Conservation (phyloP, 2,113 vertebrate genomes). For the Terrapene triunguis region DNA sequence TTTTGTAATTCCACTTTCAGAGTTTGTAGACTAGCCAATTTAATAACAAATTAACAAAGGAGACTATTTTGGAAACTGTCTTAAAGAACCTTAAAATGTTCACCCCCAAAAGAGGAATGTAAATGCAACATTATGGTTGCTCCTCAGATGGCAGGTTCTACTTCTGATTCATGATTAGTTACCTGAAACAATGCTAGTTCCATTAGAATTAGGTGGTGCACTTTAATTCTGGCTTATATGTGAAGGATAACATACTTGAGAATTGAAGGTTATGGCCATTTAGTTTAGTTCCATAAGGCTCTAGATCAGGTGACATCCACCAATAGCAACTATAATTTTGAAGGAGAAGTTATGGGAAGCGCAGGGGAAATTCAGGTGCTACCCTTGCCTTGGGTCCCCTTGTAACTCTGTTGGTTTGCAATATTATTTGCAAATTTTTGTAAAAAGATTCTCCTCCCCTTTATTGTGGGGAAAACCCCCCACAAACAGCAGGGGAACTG, state of each 20-base stretch:
- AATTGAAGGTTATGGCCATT: neutral
- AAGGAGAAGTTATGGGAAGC: neutral
- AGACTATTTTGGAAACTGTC: neutral
- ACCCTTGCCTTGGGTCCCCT: neutral
- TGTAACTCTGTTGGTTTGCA: neutral
- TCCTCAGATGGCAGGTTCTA: neutral
- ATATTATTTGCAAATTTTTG: neutral
- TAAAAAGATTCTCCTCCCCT: rapidly evolving
- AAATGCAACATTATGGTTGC: neutral
- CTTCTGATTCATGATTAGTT: neutral
- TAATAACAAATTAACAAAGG: neutral
- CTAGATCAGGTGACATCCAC: neutral
- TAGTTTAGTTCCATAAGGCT: neutral
- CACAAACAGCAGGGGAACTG: neutral
- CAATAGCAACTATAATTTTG: neutral
- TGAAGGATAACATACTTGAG: neutral
- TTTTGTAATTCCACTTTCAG: neutral
- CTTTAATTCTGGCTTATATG: neutral
- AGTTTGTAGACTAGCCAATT: neutral
- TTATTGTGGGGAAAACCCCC: neutral
- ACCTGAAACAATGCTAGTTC: neutral
- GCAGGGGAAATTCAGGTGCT: neutral
- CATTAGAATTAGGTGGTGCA: neutral
- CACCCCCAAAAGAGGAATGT: neutral
- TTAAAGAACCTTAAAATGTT: neutral